A percentile compares a stretch with the other conserved stretches of the same genome.
These are phyloP conservation scores for Xestia ashworthii DNA, from an alignment of 2,888 invertebrate genomes.

Conservation along the genomic window DNA sequence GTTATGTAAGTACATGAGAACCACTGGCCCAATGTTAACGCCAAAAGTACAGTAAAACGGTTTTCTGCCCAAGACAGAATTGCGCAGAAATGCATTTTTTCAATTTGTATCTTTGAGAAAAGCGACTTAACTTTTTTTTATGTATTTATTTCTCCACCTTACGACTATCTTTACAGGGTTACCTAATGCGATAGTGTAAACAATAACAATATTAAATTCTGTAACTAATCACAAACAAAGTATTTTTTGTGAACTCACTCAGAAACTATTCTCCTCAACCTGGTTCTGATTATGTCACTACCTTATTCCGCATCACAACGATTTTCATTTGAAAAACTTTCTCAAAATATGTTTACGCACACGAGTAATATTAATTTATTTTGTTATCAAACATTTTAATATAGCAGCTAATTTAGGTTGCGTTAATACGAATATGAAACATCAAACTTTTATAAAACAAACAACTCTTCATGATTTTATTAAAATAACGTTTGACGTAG, in stretches of 20 bases:
- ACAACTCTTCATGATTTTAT: slow-evolving; percentile 53
- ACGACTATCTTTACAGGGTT: no score
- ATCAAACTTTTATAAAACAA: slow-evolving; percentile 56
- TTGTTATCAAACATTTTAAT: slow-evolving; percentile 49
- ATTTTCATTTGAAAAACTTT: background rate
- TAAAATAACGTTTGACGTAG: slow-evolving; percentile 57
- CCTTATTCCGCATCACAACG: background rate
- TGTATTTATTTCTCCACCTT: no score
- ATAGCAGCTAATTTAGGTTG: slow-evolving; percentile 49
- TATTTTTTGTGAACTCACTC: no score
- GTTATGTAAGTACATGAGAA: background rate
- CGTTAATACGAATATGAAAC: slow-evolving; percentile 50
- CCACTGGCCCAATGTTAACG: background rate
- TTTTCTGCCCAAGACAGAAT: background rate
- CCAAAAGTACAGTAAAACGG: background rate
- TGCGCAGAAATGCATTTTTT: background rate
- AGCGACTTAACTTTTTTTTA: no score
- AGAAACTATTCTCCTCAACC: background rate
- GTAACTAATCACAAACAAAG: no score
- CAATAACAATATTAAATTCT: no score
- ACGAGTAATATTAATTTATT: slow-evolving; percentile 28
- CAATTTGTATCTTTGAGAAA: background rate
- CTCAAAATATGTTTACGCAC: slow-evolving; percentile 1
- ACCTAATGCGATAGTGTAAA: no score
- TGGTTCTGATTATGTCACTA: background rate